Evolutionary conservation across 2,797 vertebrate species (phyloP).

Genomic region (Artibeus lituratus): DNA sequence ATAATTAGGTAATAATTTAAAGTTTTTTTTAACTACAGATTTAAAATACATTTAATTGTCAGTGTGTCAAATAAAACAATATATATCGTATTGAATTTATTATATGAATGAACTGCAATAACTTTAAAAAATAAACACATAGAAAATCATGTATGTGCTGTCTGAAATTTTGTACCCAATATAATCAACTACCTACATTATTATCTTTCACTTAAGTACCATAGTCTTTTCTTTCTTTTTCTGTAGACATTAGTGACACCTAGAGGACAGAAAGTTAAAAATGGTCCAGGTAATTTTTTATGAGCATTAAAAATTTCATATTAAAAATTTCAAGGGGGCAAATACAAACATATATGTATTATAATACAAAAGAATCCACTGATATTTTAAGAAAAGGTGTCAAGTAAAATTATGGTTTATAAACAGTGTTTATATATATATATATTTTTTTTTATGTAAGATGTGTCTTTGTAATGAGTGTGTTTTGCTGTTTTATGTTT

Average conservation of each 20-base stretch:
- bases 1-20: background rate
- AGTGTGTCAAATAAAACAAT: background rate
- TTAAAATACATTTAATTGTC: background rate
- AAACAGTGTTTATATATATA: background rate
- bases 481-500: background rate
- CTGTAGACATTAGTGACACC: slow-evolving; percentile 60
- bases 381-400: background rate
- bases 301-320: background rate
- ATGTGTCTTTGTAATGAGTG: background rate
- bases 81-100: background rate
- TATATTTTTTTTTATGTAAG: background rate
- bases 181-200: background rate
- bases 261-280: slow-evolving; percentile 53
- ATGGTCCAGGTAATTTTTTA: background rate
- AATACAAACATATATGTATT: background rate
- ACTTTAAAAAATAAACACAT: background rate
- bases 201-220: background rate
- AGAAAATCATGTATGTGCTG: background rate
- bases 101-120: background rate
- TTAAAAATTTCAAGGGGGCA: background rate
- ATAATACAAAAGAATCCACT: background rate
- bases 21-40: background rate
- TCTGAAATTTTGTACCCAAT: background rate
- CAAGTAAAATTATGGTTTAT: background rate
- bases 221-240: slow-evolving; percentile 6